Base-by-base conservation (phyloP, 37 sponge, comb jelly and placozoan species). In the Bolinopsis microptera region DNA sequence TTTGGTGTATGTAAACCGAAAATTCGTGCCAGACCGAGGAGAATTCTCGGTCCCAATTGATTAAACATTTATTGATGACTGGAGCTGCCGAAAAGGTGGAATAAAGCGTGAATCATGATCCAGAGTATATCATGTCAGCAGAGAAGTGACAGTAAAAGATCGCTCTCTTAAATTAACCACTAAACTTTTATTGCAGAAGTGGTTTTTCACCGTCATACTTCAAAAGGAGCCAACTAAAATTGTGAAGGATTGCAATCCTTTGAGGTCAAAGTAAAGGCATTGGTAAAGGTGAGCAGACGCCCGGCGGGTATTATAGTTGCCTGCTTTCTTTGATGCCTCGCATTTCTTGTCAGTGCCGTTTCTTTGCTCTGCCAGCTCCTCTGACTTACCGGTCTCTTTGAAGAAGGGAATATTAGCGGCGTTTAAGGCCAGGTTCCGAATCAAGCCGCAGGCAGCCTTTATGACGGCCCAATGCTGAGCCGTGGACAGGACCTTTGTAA, bases 391-490 rank as follows among this genome's bases (percentile, higher is more conserved):
- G 23, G 90, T 33, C 23, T 86, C 90, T 27, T 41, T 39, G 90
- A 86, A 34, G 41, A 34, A 28, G 35, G 90, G 36, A 35, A 86
- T 86, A 23, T 86, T 86, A 1, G 90, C 90, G 27, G 90, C 22
- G 16, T 33, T 34, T 40, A 41, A 24, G 90, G 90, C n/a, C 30
- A 86, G 61, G 30, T 86, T 86, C 90, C 90, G n/a, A 22, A 86
- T 86, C 48, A 86, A 48, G 0, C 90, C 90, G 31, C 90, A 86
- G 30, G 90, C 35, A 3, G 90, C 90, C 61, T 86, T 86, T 40
- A 86, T 86, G 38, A 86, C 90, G 0, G 90, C 90, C 90, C 90
- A 86, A n/a, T 86, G 90, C 61, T 86, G 90, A 24, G 90, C 90
- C 0, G 90, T 34, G 21, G 61, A 24, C 21, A 86, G 18, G 21